Evolutionary conservation across 2,888 invertebrate genomes (phyloP).

Genomic region (Leptinotarsa haldemani): DNA sequence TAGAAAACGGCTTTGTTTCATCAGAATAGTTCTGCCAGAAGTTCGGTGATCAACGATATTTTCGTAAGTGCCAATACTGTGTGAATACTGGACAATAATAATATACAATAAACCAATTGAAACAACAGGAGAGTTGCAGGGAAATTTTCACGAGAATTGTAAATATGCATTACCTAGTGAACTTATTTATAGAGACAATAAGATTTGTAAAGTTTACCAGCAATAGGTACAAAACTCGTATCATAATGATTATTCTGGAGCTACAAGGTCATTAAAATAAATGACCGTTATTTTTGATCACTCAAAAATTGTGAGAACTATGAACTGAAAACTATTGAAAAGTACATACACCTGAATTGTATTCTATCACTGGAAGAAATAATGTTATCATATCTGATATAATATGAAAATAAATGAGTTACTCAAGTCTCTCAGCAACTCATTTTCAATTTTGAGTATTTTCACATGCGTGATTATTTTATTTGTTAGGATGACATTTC

Average conservation of each 20-base stretch:
- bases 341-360: background rate
- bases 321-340: background rate
- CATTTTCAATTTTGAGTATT: background rate
- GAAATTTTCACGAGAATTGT: conserved; percentile 30
- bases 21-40: background rate
- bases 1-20: too few relatives aligned
- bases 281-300: too few relatives aligned
- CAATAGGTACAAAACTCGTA: conserved; percentile 35
- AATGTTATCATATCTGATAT: conserved; percentile 24
- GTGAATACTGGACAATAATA: conserved; percentile 38
- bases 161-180: conserved; percentile 39
- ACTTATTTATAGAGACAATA: conserved; percentile 42
- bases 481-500: too few relatives aligned
- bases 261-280: background rate
- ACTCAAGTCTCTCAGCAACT: conserved; percentile 14
- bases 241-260: conserved; percentile 7
- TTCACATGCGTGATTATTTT: too few relatives aligned
- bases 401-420: conserved; percentile 24
- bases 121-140: conserved; percentile 38
- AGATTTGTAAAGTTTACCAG: conserved; percentile 36
- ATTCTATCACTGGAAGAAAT: background rate
- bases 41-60: conserved; percentile 1
- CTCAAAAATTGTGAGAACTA: background rate
- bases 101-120: conserved; percentile 29
- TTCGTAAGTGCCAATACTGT: conserved; percentile 23